phyloP scores from a whole-genome alignment of 2,113 vertebrate species.

The Sapayoa aenigma region DNA sequence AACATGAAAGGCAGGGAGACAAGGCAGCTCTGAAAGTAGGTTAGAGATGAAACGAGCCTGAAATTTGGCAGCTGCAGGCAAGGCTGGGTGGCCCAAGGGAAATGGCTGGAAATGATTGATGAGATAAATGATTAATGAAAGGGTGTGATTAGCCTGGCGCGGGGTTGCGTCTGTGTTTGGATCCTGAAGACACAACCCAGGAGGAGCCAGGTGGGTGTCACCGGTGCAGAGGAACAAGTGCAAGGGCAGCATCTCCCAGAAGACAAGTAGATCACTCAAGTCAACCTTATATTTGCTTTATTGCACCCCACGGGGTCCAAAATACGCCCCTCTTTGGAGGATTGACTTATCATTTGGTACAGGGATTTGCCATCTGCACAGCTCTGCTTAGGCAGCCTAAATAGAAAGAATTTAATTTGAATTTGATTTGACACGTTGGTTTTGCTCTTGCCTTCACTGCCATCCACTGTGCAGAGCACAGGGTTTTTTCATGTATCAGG shows the following conservation, averaged over 20 bases:
- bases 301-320: not conserved
- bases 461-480: not conserved
- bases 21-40: slow-evolving; percentile 43
- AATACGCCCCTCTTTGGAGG: not conserved
- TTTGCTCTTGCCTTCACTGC: not conserved
- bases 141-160: not conserved
- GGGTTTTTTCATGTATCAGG: not conserved
- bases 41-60: slow-evolving; percentile 52
- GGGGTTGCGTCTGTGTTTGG: not conserved
- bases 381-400: not conserved
- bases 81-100: slow-evolving; percentile 47
- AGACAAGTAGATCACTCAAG: not conserved
- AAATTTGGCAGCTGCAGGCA: slow-evolving; percentile 46
- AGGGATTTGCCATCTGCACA: not conserved
- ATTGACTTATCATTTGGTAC: not conserved
- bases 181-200: not conserved
- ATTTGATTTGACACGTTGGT: not conserved
- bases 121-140: slow-evolving; percentile 59
- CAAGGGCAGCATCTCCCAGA: not conserved
- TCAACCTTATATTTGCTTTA: not conserved
- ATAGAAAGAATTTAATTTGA: not conserved
- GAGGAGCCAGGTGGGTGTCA: not conserved
- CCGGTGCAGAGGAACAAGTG: not conserved
- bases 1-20: slow-evolving; percentile 13
- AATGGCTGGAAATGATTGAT: slow-evolving; percentile 9